Percentiles rank a stretch among this genome's conserved stretches.
Evolutionary conservation across 2,888 invertebrate genomes (phyloP).

Genomic region (Mellilla xanthometata): DNA sequence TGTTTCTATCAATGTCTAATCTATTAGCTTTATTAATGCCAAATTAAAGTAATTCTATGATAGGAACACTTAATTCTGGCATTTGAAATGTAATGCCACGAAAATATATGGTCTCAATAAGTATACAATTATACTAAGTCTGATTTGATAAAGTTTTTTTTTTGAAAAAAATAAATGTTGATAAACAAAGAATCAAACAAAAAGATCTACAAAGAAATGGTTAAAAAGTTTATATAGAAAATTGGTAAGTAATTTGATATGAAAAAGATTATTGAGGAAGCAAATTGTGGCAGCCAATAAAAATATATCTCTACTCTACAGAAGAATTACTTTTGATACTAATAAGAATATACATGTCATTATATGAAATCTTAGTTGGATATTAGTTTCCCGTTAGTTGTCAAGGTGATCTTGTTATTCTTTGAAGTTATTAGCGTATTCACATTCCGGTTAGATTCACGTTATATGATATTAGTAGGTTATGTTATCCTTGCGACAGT

Average conservation of each 20-base stretch:
- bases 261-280: background rate
- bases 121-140: too few species aligned
- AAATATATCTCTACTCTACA: background rate
- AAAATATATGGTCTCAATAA: too few species aligned
- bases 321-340: background rate
- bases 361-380: conserved; percentile 2
- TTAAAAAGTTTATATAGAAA: too few species aligned
- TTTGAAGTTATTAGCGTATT: conserved; percentile 17
- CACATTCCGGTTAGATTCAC: conserved; percentile 17
- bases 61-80: too few species aligned
- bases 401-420: conserved; percentile 17
- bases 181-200: too few species aligned
- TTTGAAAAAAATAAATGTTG: too few species aligned
- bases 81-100: too few species aligned
- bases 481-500: conserved; percentile 11
- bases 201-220: too few species aligned
- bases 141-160: too few species aligned
- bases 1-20: background rate
- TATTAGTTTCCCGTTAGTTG: conserved; percentile 23
- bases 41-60: too few species aligned
- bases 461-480: conserved; percentile 20
- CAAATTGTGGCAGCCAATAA: background rate
- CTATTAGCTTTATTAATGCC: too few species aligned
- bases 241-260: too few species aligned
- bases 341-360: conserved; percentile 2